Base-by-base conservation (phyloP, 64 coral and sea anemone genomes). In the Montipora sp. region DNA sequence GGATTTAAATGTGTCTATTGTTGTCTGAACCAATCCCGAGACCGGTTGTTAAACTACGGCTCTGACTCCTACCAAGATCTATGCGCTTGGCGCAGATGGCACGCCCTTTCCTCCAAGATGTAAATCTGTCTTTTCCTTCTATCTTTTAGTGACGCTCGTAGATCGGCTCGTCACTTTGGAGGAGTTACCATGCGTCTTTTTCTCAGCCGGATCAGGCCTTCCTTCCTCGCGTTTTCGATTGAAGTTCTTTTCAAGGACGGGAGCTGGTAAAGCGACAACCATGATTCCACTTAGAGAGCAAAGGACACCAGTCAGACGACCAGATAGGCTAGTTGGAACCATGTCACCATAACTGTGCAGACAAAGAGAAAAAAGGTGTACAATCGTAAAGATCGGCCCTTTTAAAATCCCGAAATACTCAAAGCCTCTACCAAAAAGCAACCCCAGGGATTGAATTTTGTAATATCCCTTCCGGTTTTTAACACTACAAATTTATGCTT, bases 281-380 rank as follows among this genome's bases (percentile, higher is more conserved):
- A 99, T 75, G 19, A 99, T 96, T 0, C 98, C 98, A 68, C 98
- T 99, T 20, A 99, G 79, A 15, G 98, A 99, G 70, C 98, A 99
- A 18, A 99, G 8, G 1, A 90, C 91, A 16, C 98, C 98, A 9
- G 95, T 93, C 59, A 99, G 61, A 5, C 95, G 92, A 27, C 98
- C 98, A 73, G 89, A 47, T 3, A 99, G 22, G 23, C 94, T 99
- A 20, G 85, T 83, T 3, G 98, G 98, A 15, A 94, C 92, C 81
- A 99, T 87, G 57, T 99, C 98, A 75, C 98, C 96, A 61, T 98
- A 98, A 16, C 96, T 95, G 58, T 5, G 49, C 80, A 77, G 45
- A 2, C 43, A 3, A 76, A 18, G 4, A 83, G 3, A 59, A 57
- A 57, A 57, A 57, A 57, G 7, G 6, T 2, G 6, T 11, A 57